Conservation (phyloP, 2,797 vertebrate species). For the Vireo griseus region DNA sequence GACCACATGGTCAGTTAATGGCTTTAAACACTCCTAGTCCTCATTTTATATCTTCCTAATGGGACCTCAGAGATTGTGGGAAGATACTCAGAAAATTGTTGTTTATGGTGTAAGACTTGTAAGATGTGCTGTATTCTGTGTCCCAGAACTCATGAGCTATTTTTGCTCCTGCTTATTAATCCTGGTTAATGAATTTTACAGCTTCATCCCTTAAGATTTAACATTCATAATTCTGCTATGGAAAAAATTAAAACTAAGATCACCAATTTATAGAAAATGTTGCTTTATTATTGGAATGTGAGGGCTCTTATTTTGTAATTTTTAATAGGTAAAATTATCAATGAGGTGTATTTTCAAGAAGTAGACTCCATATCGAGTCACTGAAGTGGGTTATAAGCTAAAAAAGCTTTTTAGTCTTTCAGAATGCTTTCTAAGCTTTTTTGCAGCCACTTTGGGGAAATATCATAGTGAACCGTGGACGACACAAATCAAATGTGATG, state of each 20-base stretch:
- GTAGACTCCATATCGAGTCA: not conserved
- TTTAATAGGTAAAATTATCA: not conserved
- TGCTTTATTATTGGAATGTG: not conserved
- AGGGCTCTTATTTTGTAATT: not conserved
- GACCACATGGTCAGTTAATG: not conserved
- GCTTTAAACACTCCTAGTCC: not conserved
- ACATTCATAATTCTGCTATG: not conserved
- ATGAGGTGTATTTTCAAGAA: not conserved
- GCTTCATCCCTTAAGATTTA: not conserved
- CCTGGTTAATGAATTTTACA: slow-evolving; percentile 15
- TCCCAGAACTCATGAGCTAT: not conserved
- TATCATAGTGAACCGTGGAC: not conserved
- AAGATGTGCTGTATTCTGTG: not conserved
- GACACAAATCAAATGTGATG: not conserved
- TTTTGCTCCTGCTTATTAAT: slow-evolving; percentile 23
- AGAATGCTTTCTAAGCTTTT: slow-evolving; percentile 14
- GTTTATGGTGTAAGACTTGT: not conserved
- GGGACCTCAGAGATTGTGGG: not conserved
- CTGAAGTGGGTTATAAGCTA: not conserved
- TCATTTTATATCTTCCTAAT: slow-evolving; percentile 15
- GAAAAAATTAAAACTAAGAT: not conserved
- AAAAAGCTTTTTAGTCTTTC: not conserved
- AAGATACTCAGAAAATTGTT: not conserved
- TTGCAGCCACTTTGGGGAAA: not conserved
- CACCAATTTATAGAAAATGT: not conserved